A percentile compares a stretch with the other conserved stretches of the same genome.
phyloP scores from a whole-genome alignment of 2,113 vertebrate species.

The Dicerorhinus sumatrensis region DNA sequence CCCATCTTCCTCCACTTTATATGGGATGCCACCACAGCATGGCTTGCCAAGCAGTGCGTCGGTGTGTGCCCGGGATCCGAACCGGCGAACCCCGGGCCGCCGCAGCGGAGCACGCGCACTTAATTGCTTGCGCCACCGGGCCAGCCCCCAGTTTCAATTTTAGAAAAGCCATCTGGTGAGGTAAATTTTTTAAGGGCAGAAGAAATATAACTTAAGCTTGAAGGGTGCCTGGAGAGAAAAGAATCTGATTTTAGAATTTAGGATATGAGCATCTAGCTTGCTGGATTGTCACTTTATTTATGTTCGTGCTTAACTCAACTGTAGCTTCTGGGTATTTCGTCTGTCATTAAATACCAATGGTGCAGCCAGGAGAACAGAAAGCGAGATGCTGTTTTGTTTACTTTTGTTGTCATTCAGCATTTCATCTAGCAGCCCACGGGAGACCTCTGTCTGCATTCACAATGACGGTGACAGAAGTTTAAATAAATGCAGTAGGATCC shows the following conservation, averaged over 20 bases:
- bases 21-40: too few relatives aligned
- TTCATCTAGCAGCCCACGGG: slow-evolving; percentile 49
- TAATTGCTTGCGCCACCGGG: too few relatives aligned
- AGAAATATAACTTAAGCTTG: slow-evolving; percentile 37
- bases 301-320: slow-evolving; percentile 54
- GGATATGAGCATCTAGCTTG: background rate
- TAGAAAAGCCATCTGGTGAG: background rate
- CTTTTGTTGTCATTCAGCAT: slow-evolving; percentile 50
- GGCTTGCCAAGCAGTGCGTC: too few relatives aligned
- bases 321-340: slow-evolving; percentile 67
- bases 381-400: slow-evolving; percentile 69
- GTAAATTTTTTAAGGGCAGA: background rate
- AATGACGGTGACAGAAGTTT: slow-evolving; percentile 64
- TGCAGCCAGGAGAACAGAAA: slow-evolving; percentile 38
- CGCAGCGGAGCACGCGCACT: too few relatives aligned
- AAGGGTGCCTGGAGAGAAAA: background rate
- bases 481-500: slow-evolving; percentile 67
- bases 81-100: too few relatives aligned
- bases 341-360: slow-evolving; percentile 35
- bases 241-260: slow-evolving; percentile 60
- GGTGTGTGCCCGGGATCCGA: too few relatives aligned
- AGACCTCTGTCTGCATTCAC: slow-evolving; percentile 54
- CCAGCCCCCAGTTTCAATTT: background rate
- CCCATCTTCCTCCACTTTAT: too few relatives aligned
- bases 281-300: slow-evolving; percentile 66